Conservation (phyloP, 1,140 invertebrate species). For the Caenorhabditis latens region DNA sequence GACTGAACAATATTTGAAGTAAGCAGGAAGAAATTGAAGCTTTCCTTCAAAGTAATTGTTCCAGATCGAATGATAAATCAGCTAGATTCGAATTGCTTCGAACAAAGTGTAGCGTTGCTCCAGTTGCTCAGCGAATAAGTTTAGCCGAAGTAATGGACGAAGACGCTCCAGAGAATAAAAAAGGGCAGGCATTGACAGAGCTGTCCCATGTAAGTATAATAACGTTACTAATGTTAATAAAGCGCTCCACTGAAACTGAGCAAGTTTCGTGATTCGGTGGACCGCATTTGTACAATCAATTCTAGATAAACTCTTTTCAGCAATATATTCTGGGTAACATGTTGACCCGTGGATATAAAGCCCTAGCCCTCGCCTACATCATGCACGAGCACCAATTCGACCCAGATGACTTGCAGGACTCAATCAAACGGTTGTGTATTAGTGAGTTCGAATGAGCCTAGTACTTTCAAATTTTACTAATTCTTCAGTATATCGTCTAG, state of each 20-base stretch:
- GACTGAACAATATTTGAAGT: not conserved
- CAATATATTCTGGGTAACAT: conserved; percentile 8
- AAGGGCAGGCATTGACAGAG: conserved; percentile 1
- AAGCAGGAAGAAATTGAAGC: no score
- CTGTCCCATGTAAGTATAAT: conserved; percentile 4
- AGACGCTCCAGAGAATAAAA: conserved; percentile 7
- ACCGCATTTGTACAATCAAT: no score
- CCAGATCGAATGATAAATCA: conserved; percentile 4
- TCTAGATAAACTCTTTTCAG: not conserved
- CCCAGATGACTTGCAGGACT: not conserved
- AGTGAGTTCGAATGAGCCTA: not conserved
- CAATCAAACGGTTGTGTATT: not conserved
- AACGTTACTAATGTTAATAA: not conserved
- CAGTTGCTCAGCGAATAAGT: not conserved
- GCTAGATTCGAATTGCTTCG: not conserved
- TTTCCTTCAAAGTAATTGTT: not conserved
- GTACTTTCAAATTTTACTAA: no score
- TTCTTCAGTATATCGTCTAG: conserved; percentile 13
- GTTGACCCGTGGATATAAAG: not conserved
- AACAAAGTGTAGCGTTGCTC: not conserved
- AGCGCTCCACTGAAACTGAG: no score
- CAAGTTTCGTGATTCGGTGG: no score
- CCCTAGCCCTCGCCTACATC: not conserved
- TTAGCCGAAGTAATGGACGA: conserved; percentile 17
- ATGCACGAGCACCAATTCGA: not conserved